A percentile compares a stretch with the other conserved stretches of the same genome.
Conservation (phyloP, 1,140 invertebrate species). For the Pseudoatta argentina region DNA sequence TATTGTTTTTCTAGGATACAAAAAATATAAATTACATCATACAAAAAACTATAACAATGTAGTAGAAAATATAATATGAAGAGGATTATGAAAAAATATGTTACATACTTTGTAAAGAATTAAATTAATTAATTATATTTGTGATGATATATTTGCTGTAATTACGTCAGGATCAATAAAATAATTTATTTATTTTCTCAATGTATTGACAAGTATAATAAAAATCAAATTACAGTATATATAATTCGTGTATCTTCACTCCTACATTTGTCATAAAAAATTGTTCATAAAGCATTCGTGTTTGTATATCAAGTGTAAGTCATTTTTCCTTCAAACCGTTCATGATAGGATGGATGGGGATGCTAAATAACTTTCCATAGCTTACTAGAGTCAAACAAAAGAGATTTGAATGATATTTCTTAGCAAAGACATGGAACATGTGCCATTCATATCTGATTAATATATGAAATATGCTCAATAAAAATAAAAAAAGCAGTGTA, state of each 20-base stretch:
- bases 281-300: background rate
- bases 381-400: background rate
- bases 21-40: background rate
- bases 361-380: background rate
- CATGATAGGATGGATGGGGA: background rate
- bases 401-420: too few species aligned
- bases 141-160: background rate
- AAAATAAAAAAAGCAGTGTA: too few species aligned
- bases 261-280: conserved; percentile 19
- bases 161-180: background rate
- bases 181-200: conserved; percentile 7
- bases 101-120: background rate
- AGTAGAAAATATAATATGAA: background rate
- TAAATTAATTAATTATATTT: conserved; percentile 30
- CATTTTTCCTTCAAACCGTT: background rate
- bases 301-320: background rate
- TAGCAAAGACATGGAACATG: too few species aligned
- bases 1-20: conserved; percentile 17
- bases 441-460: too few species aligned
- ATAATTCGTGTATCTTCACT: conserved; percentile 11
- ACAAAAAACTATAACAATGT: background rate
- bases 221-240: conserved; percentile 6
- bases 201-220: background rate
- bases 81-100: background rate
- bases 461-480: too few species aligned